Evolutionary conservation across 1,140 invertebrate genomes (phyloP).

Genomic region (Sminthurides bifidus): DNA sequence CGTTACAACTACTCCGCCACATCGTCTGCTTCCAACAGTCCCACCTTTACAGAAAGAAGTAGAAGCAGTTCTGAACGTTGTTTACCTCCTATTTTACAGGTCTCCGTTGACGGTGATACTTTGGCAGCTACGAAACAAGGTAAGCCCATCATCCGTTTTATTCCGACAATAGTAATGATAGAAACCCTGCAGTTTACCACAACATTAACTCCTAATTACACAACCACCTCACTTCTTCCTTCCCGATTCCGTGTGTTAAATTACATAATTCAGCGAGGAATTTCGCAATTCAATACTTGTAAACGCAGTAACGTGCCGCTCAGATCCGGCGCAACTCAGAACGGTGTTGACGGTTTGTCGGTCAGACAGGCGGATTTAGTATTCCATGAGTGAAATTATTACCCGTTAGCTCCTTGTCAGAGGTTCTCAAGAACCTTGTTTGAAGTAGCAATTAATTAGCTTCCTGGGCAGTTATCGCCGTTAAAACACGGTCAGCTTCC

Average conservation of each 20-base stretch:
- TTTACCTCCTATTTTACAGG: constrained; percentile 38
- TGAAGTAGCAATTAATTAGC: too few relatives aligned
- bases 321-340: too few relatives aligned
- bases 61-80: constrained; percentile 21
- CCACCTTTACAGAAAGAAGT: constrained; percentile 21
- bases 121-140: constrained; percentile 44
- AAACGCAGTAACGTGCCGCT: too few relatives aligned
- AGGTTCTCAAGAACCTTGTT: too few relatives aligned
- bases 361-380: too few relatives aligned
- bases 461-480: too few relatives aligned
- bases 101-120: constrained; percentile 39
- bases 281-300: constrained; percentile 1
- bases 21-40: constrained; percentile 29
- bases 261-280: background rate
- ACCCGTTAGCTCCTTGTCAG: too few relatives aligned
- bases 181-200: background rate
- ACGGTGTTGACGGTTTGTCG: too few relatives aligned
- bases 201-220: background rate
- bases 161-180: background rate
- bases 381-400: too few relatives aligned
- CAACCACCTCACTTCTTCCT: background rate
- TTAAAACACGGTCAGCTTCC: too few relatives aligned
- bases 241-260: background rate
- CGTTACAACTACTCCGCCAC: constrained; percentile 26
- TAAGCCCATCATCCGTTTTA: constrained; percentile 31